These are phyloP conservation scores for Chrysopilus asiliformis DNA, from an alignment of 2,888 invertebrate species.

Conservation along the genomic window DNA sequence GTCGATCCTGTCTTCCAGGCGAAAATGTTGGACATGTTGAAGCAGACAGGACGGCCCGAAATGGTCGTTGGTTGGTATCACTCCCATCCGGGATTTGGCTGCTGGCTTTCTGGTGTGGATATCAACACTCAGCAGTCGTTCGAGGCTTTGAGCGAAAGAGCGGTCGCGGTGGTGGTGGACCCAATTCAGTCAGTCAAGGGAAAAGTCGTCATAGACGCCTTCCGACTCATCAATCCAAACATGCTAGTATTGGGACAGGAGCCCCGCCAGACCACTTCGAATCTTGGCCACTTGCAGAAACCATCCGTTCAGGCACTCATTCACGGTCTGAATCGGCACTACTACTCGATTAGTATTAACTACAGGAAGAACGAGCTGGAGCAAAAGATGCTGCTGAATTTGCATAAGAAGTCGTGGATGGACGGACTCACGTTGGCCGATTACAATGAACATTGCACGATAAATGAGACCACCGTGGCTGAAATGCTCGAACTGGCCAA, in stretches of 20 bases:
- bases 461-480: conserved; percentile 87
- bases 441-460: conserved; percentile 82
- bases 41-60: conserved; percentile 97
- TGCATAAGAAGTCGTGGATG: conserved; percentile 99
- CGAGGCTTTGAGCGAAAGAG: conserved; percentile 93
- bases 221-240: conserved; percentile 96
- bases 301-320: conserved; percentile 98
- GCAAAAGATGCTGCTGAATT: conserved; percentile 96
- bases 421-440: conserved; percentile 84
- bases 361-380: conserved; percentile 98
- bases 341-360: conserved; percentile 98
- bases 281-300: conserved; percentile 95
- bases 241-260: conserved; percentile 99
- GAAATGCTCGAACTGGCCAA: conserved; percentile 96
- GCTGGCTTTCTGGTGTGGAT: conserved; percentile 98
- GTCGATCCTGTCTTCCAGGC: conserved; percentile 99
- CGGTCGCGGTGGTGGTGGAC: conserved; percentile 98
- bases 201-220: conserved; percentile 98
- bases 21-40: conserved; percentile 97
- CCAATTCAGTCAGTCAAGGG: conserved; percentile 99
- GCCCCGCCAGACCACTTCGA: conserved; percentile 96
- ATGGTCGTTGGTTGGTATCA: conserved; percentile 99
- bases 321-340: conserved; percentile 96
- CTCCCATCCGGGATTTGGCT: conserved; percentile 99
- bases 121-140: conserved; percentile 99